These are phyloP conservation scores for Heterohyrax brucei DNA, from an alignment of 2,797 vertebrate genomes.

Conservation along the genomic window DNA sequence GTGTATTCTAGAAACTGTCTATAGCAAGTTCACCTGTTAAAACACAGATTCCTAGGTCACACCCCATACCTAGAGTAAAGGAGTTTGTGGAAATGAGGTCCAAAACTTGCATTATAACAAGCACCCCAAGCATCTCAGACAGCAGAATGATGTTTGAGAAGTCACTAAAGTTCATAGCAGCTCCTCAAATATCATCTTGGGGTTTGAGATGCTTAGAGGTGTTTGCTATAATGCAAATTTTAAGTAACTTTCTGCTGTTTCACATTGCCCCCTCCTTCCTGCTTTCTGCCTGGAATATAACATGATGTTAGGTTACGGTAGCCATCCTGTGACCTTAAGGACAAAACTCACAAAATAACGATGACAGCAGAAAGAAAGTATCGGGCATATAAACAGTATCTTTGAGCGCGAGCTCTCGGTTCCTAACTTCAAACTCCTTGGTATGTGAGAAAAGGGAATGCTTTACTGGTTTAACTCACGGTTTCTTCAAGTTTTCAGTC, in stretches of 20 bases:
- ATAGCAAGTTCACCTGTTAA: not conserved
- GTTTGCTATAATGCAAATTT: no score
- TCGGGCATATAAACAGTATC: not conserved
- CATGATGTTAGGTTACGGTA: not conserved
- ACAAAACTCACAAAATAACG: not conserved
- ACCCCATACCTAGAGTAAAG: not conserved
- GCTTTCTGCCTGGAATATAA: not conserved
- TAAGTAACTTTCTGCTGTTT: not conserved
- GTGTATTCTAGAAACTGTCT: not conserved
- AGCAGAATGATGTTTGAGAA: not conserved
- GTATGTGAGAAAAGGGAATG: not conserved
- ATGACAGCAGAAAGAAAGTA: not conserved
- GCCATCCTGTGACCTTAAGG: not conserved
- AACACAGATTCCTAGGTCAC: not conserved
- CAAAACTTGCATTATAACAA: not conserved
- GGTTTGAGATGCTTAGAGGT: not conserved
- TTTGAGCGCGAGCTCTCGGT: not conserved
- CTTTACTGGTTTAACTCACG: not conserved
- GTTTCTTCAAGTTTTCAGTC: slow-evolving; percentile 13
- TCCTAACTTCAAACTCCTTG: not conserved
- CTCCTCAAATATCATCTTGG: not conserved
- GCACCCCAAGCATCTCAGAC: not conserved
- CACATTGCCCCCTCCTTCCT: not conserved
- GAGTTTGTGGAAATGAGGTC: not conserved
- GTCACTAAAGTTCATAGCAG: not conserved